Base-by-base conservation (phyloP, 2,888 invertebrate genomes). In the Tinea pellionella region DNA sequence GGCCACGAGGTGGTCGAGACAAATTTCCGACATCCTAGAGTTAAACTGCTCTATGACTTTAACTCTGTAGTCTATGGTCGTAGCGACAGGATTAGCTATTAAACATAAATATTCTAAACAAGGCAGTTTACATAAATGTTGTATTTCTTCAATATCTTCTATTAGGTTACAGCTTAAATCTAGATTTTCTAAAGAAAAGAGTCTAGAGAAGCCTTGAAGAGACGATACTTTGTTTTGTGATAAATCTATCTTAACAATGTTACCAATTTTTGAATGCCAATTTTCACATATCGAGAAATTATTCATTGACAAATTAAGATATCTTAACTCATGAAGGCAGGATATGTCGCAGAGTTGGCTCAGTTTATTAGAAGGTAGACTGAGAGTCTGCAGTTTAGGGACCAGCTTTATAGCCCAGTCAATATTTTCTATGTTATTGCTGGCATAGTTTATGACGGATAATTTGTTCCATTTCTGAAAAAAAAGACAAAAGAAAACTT, bases 41-140 rank as follows among this genome's bases (percentile, higher is more conserved):
- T 94, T 94, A 72, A 98, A 97, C 67, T 94, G 91, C 68, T 96
- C 95, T 65, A 98, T 86, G 1, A 97, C 94, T 71, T 95, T 94
- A 0, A 96, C 93, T 68, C 98, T 90, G 72, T 97, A 98, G 82
- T 98, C 98, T 72, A 94, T 91, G 60, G 92, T 89, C 0, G 93
- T 82, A 0, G 97, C 95, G 0, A 98, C 93, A 13, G 95, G 94
- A 84, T 98, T 98, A 0, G 96, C 97, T 0, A 94, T 94, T 55
- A 98, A 82, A 71, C 92, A 90, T n/a, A 98, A 81, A 76, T 93
- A 91, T 74, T 97, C 97, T 60, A 99, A 80, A 70, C 96, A 94
- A 0, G 97, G 97, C 47, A 99, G 80, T 62, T 90, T 90, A 41
- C 94, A 92, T 56, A 98, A 89, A 75, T 93, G 88, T 65, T 91